Evolutionary conservation across 2,888 invertebrate genomes (phyloP).

Genomic region (Hydraecia micacea): DNA sequence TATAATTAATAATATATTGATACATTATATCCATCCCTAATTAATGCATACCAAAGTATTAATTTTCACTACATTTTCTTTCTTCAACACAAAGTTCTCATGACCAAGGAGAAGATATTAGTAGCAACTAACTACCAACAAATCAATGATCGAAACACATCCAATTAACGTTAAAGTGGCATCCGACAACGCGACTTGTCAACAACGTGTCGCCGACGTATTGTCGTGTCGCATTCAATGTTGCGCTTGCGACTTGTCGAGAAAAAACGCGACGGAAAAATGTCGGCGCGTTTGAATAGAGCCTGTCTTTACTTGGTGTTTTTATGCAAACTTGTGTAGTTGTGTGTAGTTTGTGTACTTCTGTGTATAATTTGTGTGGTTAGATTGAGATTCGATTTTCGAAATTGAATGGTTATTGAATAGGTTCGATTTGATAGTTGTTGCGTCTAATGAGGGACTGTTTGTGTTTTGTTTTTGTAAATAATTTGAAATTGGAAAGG

Average conservation of each 20-base stretch:
- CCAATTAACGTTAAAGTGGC: slow-evolving; percentile 78
- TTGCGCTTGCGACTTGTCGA: slow-evolving; percentile 66
- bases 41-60: background rate
- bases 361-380: slow-evolving; percentile 11
- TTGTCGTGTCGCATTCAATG: slow-evolving; percentile 83
- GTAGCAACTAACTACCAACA: slow-evolving; percentile 50
- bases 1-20: background rate
- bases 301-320: slow-evolving; percentile 62
- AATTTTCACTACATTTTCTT: background rate
- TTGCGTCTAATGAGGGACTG: slow-evolving; percentile 32
- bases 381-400: slow-evolving; percentile 58
- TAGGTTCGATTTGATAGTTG: slow-evolving; percentile 39
- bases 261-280: slow-evolving; percentile 74
- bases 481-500: background rate
- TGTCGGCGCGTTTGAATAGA: slow-evolving; percentile 74
- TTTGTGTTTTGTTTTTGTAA: slow-evolving; percentile 7
- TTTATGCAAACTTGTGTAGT: slow-evolving; percentile 55
- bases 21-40: background rate
- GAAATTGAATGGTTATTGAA: slow-evolving; percentile 53
- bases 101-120: background rate
- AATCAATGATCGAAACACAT: slow-evolving; percentile 67
- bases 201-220: slow-evolving; percentile 79
- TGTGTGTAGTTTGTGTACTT: slow-evolving; percentile 10
- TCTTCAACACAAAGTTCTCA: slow-evolving; percentile 28
- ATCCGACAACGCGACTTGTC: slow-evolving; percentile 73